Conservation (phyloP, 2,797 vertebrate genomes). For the Tenualosa ilisha region DNA sequence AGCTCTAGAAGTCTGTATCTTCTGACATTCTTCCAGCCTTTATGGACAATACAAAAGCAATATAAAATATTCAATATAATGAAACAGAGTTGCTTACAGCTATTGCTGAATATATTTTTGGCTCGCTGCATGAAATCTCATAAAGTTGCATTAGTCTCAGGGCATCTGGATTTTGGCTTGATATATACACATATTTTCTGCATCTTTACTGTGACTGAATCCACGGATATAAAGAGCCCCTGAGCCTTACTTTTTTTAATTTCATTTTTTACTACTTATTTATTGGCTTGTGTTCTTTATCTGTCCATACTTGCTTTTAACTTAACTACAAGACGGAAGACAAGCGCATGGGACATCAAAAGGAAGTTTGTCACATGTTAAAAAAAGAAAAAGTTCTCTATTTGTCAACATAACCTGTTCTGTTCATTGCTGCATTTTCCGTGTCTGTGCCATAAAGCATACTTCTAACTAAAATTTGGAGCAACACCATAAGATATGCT, state of each 20-base stretch:
- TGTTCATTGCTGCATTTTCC: background rate
- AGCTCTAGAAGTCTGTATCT: background rate
- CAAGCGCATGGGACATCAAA: background rate
- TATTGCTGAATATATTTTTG: constrained; percentile 3
- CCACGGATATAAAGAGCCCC: constrained; percentile 30
- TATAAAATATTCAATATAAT: background rate
- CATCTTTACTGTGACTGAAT: constrained; percentile 29
- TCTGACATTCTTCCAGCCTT: background rate
- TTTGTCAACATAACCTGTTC: background rate
- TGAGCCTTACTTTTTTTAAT: constrained; percentile 15
- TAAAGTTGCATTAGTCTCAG: constrained; percentile 27
- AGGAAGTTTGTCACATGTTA: background rate
- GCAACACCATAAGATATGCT: background rate
- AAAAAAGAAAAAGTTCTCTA: background rate
- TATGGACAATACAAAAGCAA: background rate
- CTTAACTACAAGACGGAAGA: background rate
- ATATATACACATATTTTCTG: constrained; percentile 31
- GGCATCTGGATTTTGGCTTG: constrained; percentile 22
- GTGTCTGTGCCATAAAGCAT: background rate
- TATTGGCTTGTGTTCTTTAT: background rate
- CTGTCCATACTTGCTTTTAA: background rate
- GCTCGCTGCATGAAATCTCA: constrained; percentile 16
- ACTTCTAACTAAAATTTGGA: background rate
- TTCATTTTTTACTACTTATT: constrained; percentile 17
- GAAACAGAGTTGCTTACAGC: constrained; percentile 2